phyloP scores from a whole-genome alignment of 2,888 invertebrate genomes.

The Cetonia aurata region DNA sequence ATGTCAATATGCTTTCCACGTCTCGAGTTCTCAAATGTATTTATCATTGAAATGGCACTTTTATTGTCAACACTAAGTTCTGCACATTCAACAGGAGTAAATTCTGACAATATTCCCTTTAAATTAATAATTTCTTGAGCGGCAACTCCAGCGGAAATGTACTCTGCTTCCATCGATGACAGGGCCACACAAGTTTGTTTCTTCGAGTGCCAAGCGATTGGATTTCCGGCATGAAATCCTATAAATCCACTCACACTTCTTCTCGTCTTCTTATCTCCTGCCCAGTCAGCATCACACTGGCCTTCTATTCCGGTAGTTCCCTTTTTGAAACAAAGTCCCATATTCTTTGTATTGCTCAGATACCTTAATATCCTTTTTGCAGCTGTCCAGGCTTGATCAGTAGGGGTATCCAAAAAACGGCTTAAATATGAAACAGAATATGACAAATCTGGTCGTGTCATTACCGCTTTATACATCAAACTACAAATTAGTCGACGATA shows the following conservation, averaged over 20 bases:
- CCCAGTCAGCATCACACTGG: neutral
- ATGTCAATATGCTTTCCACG: constrained; percentile 42
- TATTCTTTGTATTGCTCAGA: neutral
- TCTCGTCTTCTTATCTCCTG: constrained; percentile 4
- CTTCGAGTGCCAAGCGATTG: too few relatives aligned
- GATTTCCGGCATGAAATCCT: constrained; percentile 47
- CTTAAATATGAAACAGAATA: constrained; percentile 24
- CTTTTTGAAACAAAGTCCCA: neutral
- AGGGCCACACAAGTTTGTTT: constrained; percentile 50
- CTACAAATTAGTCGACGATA: constrained; percentile 40
- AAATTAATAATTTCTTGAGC: constrained; percentile 42
- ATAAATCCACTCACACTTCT: constrained; percentile 51
- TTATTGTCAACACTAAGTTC: too few relatives aligned
- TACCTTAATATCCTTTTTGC: too few relatives aligned
- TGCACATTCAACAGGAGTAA: neutral
- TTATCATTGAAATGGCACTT: constrained; percentile 13
- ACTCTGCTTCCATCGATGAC: constrained; percentile 49
- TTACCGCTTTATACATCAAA: constrained; percentile 40
- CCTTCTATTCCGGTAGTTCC: neutral
- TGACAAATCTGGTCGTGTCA: constrained; percentile 41
- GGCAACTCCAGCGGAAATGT: constrained; percentile 44
- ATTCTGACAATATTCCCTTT: constrained; percentile 33
- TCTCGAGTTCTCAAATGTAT: constrained; percentile 37
- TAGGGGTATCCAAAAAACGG: constrained; percentile 8
- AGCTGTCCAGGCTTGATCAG: constrained; percentile 4